Evolutionary conservation across 2,888 invertebrate species (phyloP).

Genomic region (Fabriciana adippe): DNA sequence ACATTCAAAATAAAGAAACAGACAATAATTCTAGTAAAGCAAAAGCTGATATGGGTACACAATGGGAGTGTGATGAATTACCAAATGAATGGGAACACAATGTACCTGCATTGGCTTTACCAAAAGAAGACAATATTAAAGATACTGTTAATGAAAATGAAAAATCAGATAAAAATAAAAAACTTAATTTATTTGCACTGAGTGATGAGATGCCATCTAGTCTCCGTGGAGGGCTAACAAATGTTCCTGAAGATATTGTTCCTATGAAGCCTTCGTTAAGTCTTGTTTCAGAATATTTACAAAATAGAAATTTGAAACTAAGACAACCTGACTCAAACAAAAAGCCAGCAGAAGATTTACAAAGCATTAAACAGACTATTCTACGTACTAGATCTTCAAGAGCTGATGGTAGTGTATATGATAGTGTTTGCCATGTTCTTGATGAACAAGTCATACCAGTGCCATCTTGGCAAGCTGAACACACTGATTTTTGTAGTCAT

Average conservation of each 20-base stretch:
- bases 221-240: conserved; percentile 55
- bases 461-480: conserved; percentile 65
- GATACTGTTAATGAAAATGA: conserved; percentile 49
- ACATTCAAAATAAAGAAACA: conserved; percentile 38
- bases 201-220: conserved; percentile 75
- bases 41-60: conserved; percentile 67
- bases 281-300: conserved; percentile 69
- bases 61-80: conserved; percentile 61
- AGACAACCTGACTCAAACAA: conserved; percentile 56
- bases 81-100: conserved; percentile 61
- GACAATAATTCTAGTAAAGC: conserved; percentile 43
- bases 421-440: conserved; percentile 64
- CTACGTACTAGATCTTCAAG: conserved; percentile 57
- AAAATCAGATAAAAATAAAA: conserved; percentile 57
- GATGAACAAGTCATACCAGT: conserved; percentile 68
- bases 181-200: conserved; percentile 67
- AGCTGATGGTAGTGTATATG: conserved; percentile 60
- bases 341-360: conserved; percentile 58
- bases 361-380: conserved; percentile 67
- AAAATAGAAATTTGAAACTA: conserved; percentile 64
- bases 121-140: conserved; percentile 56
- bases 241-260: conserved; percentile 46
- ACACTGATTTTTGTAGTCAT: conserved; percentile 50
- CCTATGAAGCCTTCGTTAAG: conserved; percentile 60
- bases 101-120: conserved; percentile 57